phyloP scores from a whole-genome alignment of 2,797 vertebrate genomes.

The Cyprinodon diabolis region DNA sequence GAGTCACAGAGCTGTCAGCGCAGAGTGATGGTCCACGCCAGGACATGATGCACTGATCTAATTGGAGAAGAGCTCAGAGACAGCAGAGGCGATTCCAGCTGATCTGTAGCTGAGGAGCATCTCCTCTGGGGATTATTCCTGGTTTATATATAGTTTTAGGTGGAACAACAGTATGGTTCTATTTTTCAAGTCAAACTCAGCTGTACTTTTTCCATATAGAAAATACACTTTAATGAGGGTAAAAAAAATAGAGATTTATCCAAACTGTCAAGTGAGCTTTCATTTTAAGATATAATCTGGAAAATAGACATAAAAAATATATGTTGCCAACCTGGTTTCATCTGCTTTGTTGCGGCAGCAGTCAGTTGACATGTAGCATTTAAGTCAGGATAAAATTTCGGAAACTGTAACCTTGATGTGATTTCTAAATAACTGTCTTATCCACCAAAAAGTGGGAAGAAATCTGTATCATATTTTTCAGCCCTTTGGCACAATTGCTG shows the following conservation, averaged over 20 bases:
- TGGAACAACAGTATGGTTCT: conserved; percentile 7
- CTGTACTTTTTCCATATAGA: background rate
- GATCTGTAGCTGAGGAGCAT: conserved; percentile 45
- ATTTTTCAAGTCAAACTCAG: background rate
- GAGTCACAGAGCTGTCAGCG: conserved; percentile 69
- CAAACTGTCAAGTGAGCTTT: background rate
- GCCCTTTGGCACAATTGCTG: conserved; percentile 72
- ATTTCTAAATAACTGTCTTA: conserved; percentile 70
- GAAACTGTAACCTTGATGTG: conserved; percentile 65
- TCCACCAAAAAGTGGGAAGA: conserved; percentile 53
- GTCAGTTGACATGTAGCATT: conserved; percentile 39
- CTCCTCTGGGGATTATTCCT: conserved; percentile 35
- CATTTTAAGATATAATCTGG: background rate
- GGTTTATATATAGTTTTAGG: conserved; percentile 52
- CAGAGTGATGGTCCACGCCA: conserved; percentile 68
- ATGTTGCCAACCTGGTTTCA: background rate
- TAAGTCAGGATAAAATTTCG: conserved; percentile 51
- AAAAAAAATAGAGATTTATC: background rate
- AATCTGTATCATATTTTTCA: conserved; percentile 87
- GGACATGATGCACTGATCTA: conserved; percentile 69
- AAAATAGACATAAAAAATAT: background rate
- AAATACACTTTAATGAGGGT: background rate
- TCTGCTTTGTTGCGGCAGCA: conserved; percentile 11
- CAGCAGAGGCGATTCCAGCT: conserved; percentile 54
- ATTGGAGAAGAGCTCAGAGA: conserved; percentile 66